Base-by-base conservation (phyloP, 2,797 vertebrate genomes). In the Karalla daura region DNA sequence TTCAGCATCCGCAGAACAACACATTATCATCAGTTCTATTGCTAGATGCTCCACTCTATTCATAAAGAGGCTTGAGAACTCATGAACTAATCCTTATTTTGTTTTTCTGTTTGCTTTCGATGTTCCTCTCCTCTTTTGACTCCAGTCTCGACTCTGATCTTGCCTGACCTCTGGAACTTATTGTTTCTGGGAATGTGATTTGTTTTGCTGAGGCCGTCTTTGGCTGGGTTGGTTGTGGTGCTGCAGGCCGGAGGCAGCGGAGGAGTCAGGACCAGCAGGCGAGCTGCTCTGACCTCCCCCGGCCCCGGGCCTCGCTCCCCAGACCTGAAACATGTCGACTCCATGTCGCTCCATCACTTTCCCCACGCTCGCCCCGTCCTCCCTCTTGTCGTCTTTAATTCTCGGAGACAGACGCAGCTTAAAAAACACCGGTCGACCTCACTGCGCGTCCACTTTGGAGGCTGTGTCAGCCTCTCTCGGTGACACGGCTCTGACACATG, bases 341-440 rank as follows among this genome's bases (percentile, higher is more conserved):
- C 32, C n/a, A n/a, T 12, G 28, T 56, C 36, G 32, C 13, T 37
- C 25, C 30, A 5, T 37, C 13, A 17, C n/a, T 12, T 41, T 20
- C 1, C 23, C 15, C 9, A 18, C 32, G 11, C 18, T 1, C 45
- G 41, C 12, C 18, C 2, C 45, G 41, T 17, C 11, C 18, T 55
- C 12, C 20, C 32, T 62, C 36, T n/a, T 24, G 40, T 18, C 46
- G n/a, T 35, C 39, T 43, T 11, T 23, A 14, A 63, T 47, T 44
- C 32, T 52, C 27, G 12, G 7, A 5, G 20, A 63, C 20, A 25
- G 40, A 27, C 17, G 23, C 13, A 5, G 18, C 44, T 56, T 33
- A 27, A 56, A n/a, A 61, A 32, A 37, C 55, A 50, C 65, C 51
- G 32, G 62, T 23, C 54, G 40, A 32, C 43, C 44, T 47, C 23